Conservation (phyloP, 2,113 vertebrate genomes). For the Macheiramphus alcinus region DNA sequence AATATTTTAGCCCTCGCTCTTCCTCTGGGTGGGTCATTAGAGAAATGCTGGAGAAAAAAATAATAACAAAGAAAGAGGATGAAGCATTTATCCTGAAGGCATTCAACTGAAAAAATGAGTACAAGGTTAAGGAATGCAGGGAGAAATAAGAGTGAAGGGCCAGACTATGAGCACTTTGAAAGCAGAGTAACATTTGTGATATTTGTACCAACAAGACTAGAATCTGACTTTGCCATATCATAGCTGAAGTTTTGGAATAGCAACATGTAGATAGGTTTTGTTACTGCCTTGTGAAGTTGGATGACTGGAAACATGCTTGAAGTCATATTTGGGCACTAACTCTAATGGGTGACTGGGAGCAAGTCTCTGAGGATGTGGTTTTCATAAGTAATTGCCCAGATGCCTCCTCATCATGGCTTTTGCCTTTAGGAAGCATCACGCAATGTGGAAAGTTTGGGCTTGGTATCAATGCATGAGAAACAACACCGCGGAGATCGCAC, state of each 20-base stretch:
- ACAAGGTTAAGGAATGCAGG: neutral
- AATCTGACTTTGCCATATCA: neutral
- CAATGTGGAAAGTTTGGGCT: neutral
- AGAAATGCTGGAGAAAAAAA: neutral
- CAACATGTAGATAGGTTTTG: neutral
- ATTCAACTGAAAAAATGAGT: neutral
- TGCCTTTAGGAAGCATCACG: neutral
- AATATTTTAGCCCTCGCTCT: slow-evolving; percentile 16
- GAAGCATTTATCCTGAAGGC: neutral
- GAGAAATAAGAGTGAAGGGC: neutral
- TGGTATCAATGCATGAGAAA: neutral
- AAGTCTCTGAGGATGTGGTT: neutral
- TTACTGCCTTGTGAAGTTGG: neutral
- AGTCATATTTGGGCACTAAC: neutral
- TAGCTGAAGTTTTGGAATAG: neutral
- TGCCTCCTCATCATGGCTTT: neutral
- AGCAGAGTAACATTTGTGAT: neutral
- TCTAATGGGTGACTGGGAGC: neutral
- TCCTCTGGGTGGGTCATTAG: neutral
- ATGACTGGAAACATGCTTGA: neutral
- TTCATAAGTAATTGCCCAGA: neutral
- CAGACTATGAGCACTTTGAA: neutral
- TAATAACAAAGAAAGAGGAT: neutral
- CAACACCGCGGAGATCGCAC: neutral
- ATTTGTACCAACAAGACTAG: neutral